These are phyloP conservation scores for Coelinius sp. DNA, from an alignment of 2,888 invertebrate genomes.

Conservation along the genomic window DNA sequence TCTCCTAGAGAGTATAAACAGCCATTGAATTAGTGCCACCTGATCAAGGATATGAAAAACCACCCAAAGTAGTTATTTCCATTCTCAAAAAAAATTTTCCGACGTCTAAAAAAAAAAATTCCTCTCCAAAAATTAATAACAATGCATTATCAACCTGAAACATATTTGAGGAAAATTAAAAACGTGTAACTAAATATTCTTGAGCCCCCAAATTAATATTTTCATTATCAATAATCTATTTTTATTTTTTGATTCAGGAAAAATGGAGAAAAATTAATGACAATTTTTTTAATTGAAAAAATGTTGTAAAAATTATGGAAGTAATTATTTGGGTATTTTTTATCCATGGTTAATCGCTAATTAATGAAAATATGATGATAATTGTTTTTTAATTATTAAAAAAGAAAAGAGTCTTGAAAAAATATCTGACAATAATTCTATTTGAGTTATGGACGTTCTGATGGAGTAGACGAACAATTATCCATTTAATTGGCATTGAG, in stretches of 20 bases:
- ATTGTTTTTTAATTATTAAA: background rate
- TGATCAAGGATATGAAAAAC: background rate
- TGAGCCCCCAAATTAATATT: background rate
- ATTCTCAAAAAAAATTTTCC: background rate
- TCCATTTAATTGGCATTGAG: background rate
- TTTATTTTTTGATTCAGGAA: background rate
- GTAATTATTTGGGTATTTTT: background rate
- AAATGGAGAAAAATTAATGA: background rate
- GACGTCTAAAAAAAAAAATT: background rate
- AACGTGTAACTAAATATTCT: background rate
- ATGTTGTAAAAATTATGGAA: background rate
- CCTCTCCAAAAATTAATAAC: background rate
- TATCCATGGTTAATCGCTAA: background rate
- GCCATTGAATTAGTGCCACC: background rate
- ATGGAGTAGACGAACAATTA: constrained; percentile 8
- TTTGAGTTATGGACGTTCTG: constrained; percentile 9
- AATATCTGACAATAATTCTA: constrained; percentile 19
- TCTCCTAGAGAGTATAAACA: background rate
- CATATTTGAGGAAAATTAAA: background rate
- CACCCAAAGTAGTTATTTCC: background rate
- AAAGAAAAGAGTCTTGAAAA: constrained; percentile 1
- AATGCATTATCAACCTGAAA: background rate
- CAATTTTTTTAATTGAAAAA: background rate
- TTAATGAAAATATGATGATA: background rate
- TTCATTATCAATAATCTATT: background rate